A percentile compares a stretch with the other conserved stretches of the same genome.
Conservation (phyloP, 1,140 invertebrate genomes). For the Diuraphis noxia region DNA sequence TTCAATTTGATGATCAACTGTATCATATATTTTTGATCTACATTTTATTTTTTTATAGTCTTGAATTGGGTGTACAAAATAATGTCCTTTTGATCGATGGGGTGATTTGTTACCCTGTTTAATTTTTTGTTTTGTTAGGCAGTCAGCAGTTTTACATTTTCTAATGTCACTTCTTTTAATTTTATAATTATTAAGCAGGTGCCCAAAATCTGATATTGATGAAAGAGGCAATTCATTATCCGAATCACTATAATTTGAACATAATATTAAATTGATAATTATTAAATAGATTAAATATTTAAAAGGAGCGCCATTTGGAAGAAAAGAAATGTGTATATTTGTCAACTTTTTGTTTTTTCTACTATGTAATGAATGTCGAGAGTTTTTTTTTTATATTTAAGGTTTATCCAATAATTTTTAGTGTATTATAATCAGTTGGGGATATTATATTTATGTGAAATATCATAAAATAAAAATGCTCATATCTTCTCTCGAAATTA, state of each 20-base stretch:
- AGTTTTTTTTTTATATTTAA: no score
- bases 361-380: no score
- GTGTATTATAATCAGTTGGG: no score
- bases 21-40: not conserved
- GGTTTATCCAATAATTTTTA: no score
- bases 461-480: no score
- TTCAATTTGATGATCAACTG: not conserved
- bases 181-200: not conserved
- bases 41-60: not conserved
- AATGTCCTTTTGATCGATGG: fast-evolving
- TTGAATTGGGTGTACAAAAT: not conserved
- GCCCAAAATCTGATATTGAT: not conserved
- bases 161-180: not conserved
- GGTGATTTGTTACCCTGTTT: not conserved
- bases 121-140: not conserved
- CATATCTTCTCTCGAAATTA: no score
- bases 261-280: not conserved
- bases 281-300: not conserved
- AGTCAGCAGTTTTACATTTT: not conserved
- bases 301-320: not conserved
- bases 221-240: not conserved
- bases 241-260: not conserved
- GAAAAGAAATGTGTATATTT: not conserved
- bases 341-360: no score
- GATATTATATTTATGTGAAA: no score